Base-by-base conservation (phyloP, 2,797 vertebrate genomes). In the Molossus alvarezi region DNA sequence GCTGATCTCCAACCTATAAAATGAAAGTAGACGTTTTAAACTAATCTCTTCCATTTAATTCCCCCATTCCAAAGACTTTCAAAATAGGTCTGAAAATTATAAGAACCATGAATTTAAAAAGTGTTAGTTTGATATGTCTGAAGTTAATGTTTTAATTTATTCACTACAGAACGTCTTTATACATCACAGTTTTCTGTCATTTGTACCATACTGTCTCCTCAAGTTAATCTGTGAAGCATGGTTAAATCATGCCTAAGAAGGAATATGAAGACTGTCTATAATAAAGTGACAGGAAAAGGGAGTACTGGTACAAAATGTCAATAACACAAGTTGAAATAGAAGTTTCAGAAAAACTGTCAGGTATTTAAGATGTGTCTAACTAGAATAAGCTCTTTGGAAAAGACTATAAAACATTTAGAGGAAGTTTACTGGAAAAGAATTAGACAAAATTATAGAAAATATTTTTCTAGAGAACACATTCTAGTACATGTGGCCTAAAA, bases 181-280 rank as follows among this genome's bases (percentile, higher is more conserved):
- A 64, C 82, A 27, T 97, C 90, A 72, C 83, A 94, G 83, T 86
- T 91, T 97, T 95, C 91, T 96, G 93, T 96, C 93, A 97, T 97
- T 97, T 90, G 27, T 97, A 95, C 89, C 89, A 83, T 88, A 96
- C 94, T 92, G 93, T 95, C 92, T 97, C 67, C 92, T 93, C 82
- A 76, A 97, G 94, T 95, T 91, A 88, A 90, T 94, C 73, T 95
- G 77, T 96, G 82, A 80, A 80, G 73, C 92, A 53, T 96, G 95
- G 98, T 97, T 98, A 98, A 98, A 84, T 98, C 98, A 98, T 97
- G 97, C 97, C 97, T 91, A 95, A 96, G 94, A 95, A 93, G 87
- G 89, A 97, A 73, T 95, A 97, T 97, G 97, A 97, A 97, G 97
- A 91, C 60, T 71, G 57, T 96, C 87, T 95, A 83, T 83, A 95